Evolutionary conservation across 2,797 vertebrate species (phyloP).

Genomic region (Thamnophis elegans): DNA sequence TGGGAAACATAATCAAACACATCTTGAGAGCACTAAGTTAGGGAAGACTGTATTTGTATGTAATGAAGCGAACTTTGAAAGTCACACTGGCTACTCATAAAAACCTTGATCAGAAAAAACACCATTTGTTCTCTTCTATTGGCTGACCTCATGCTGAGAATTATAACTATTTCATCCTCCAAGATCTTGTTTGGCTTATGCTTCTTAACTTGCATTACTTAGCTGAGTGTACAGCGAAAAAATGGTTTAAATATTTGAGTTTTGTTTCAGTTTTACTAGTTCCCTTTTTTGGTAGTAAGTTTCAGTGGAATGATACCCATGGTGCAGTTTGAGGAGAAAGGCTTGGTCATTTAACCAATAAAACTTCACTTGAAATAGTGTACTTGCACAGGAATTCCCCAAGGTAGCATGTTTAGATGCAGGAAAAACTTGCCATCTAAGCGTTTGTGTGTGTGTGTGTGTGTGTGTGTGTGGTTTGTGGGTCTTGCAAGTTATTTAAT

Average conservation of each 20-base stretch:
- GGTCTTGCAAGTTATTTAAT: slow-evolving; percentile 3
- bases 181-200: not conserved
- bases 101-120: not conserved
- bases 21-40: not conserved
- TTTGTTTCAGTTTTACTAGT: not conserved
- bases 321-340: not conserved
- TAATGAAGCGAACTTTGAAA: not conserved
- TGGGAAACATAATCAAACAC: not conserved
- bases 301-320: too few relatives aligned
- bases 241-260: not conserved
- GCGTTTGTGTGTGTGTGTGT: slow-evolving; percentile 8
- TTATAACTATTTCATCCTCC: not conserved
- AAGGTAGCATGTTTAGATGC: not conserved
- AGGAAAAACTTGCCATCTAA: not conserved
- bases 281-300: not conserved
- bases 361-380: not conserved
- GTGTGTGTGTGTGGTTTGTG: slow-evolving; percentile 11
- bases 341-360: not conserved
- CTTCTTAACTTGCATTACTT: not conserved
- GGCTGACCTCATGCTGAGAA: not conserved
- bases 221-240: not conserved
- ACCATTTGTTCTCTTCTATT: not conserved
- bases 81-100: not conserved
- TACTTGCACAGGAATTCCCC: not conserved
- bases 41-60: not conserved